A percentile compares a stretch with the other conserved stretches of the same genome.
phyloP scores from a whole-genome alignment of 1,140 invertebrate species.

The Hermatobates lingyangjiaoensis region DNA sequence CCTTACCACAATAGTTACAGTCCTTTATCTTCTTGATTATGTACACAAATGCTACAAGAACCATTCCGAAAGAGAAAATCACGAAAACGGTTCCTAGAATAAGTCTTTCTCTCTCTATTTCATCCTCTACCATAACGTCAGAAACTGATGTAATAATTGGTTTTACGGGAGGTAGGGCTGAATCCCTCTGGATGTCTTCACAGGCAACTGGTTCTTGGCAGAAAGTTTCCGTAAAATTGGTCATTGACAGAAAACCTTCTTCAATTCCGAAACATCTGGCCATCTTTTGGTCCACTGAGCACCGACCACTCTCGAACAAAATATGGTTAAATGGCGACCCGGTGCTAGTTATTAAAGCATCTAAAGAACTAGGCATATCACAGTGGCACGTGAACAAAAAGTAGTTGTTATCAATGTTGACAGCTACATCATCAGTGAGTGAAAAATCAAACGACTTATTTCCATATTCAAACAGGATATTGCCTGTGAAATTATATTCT shows the following conservation, averaged over 20 bases:
- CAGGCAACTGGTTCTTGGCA: slow-evolving; percentile 26
- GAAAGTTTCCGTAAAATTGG: slow-evolving; percentile 37
- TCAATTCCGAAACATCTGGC: slow-evolving; percentile 39
- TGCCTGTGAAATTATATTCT: slow-evolving; percentile 38
- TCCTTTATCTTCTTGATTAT: slow-evolving; percentile 32
- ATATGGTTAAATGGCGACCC: slow-evolving; percentile 22
- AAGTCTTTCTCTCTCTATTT: slow-evolving; percentile 24
- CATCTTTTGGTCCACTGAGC: slow-evolving; percentile 34
- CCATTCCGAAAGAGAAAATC: slow-evolving; percentile 27
- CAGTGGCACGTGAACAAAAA: slow-evolving; percentile 40
- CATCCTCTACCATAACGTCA: slow-evolving; percentile 10
- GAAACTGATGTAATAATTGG: slow-evolving; percentile 11
- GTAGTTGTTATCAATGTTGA: slow-evolving; percentile 36
- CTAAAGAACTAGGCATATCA: slow-evolving; percentile 28
- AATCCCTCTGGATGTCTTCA: slow-evolving; percentile 11
- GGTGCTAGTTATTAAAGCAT: slow-evolving; percentile 13
- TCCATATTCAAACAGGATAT: slow-evolving; percentile 32
- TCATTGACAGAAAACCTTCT: slow-evolving; percentile 36
- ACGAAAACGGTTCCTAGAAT: slow-evolving; percentile 30
- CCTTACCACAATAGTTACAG: slow-evolving; percentile 30
- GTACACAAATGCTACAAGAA: slow-evolving; percentile 28
- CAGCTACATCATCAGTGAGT: slow-evolving; percentile 20
- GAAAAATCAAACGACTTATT: slow-evolving; percentile 27
- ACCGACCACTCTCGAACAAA: slow-evolving; percentile 37
- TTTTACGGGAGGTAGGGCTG: slow-evolving; percentile 6